Conservation (phyloP, 1,140 invertebrate species). For the Trichonephila inaurata region DNA sequence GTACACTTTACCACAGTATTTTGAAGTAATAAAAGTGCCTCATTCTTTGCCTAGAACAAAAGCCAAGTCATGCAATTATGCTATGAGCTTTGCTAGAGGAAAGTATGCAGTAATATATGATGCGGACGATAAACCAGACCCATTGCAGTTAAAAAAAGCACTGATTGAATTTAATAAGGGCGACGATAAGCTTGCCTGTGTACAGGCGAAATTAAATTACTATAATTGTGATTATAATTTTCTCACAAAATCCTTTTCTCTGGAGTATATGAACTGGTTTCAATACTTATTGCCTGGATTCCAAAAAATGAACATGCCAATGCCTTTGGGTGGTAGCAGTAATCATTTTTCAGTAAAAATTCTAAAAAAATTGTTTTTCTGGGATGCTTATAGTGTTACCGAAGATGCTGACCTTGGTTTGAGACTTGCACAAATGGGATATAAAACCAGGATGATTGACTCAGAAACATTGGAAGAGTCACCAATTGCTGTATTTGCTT, state of each 20-base stretch:
- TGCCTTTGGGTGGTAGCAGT: conserved; percentile 10
- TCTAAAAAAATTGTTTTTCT: conserved; percentile 2
- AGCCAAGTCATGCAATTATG: conserved; percentile 12
- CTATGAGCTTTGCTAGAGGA: conserved; percentile 12
- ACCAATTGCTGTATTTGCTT: conserved; percentile 13
- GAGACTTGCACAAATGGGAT: conserved; percentile 1
- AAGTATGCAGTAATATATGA: conserved; percentile 15
- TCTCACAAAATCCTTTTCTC: conserved; percentile 58
- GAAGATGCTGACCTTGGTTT: not conserved
- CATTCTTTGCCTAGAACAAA: conserved; percentile 14
- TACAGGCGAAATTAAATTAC: conserved; percentile 49
- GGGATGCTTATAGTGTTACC: conserved; percentile 1
- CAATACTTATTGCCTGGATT: conserved; percentile 50
- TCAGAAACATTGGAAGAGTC: conserved; percentile 12
- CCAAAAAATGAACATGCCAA: conserved; percentile 56
- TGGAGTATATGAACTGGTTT: conserved; percentile 58
- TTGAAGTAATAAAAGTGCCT: conserved; percentile 14
- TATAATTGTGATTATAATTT: conserved; percentile 50
- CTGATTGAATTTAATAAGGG: conserved; percentile 5
- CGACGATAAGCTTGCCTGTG: conserved; percentile 9
- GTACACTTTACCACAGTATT: conserved; percentile 14
- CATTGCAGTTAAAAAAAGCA: conserved; percentile 14
- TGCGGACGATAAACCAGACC: conserved; percentile 1
- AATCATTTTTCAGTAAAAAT: conserved; percentile 17
- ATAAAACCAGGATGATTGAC: conserved; percentile 9